phyloP scores from a whole-genome alignment of 2,888 invertebrate species.

The Cryptophagus acutangulus region DNA sequence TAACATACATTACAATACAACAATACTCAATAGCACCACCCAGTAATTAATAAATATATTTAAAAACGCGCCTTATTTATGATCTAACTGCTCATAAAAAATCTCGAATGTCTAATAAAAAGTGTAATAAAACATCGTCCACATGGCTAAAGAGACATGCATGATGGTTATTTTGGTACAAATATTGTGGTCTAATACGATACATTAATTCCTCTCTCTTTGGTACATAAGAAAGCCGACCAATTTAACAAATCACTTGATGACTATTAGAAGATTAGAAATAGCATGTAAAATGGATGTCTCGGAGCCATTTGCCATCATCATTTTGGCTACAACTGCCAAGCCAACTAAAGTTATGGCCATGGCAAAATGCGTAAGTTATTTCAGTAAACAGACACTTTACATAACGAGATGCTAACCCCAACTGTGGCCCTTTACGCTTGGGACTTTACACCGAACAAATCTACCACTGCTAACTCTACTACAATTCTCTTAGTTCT shows the following conservation, averaged over 20 bases:
- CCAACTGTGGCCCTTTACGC: slow-evolving; percentile 37
- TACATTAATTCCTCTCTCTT: slow-evolving; percentile 19
- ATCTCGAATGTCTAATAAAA: too few relatives aligned
- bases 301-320: slow-evolving; percentile 42
- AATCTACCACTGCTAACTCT: slow-evolving; percentile 20
- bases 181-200: slow-evolving; percentile 10
- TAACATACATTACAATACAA: too few relatives aligned
- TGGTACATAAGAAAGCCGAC: slow-evolving; percentile 20
- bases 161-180: too few relatives aligned
- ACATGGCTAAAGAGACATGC: too few relatives aligned
- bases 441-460: slow-evolving; percentile 25
- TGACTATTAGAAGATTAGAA: slow-evolving; percentile 44
- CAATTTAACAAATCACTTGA: slow-evolving; percentile 43
- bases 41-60: too few relatives aligned
- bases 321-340: slow-evolving; percentile 42
- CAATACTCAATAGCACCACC: too few relatives aligned
- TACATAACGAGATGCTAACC: slow-evolving; percentile 49
- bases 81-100: too few relatives aligned
- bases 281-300: slow-evolving; percentile 43
- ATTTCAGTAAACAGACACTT: slow-evolving; percentile 49
- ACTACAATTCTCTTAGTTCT: not conserved
- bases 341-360: slow-evolving; percentile 40
- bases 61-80: too few relatives aligned
- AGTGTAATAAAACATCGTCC: too few relatives aligned
- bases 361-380: slow-evolving; percentile 44